Evolutionary conservation across 2,888 invertebrate genomes (phyloP).

Genomic region (Ennomos quercinarius): DNA sequence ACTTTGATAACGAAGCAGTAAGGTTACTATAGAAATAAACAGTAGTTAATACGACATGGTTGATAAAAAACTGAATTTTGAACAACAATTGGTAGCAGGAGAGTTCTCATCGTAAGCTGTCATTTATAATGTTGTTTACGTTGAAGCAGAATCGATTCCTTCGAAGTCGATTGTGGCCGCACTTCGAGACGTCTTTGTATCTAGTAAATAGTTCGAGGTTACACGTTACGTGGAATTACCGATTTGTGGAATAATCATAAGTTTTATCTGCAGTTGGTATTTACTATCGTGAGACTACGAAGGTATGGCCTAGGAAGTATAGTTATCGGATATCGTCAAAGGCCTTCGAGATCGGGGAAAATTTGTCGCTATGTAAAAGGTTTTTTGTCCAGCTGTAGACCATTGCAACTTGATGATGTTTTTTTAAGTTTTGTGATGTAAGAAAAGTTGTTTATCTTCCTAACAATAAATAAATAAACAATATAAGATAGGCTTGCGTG

Average conservation of each 20-base stretch:
- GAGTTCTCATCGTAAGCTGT: slow-evolving; percentile 32
- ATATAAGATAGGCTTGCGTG: too few species aligned
- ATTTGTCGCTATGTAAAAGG: too few species aligned
- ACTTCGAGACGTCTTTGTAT: slow-evolving; percentile 26
- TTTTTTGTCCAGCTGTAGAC: too few species aligned
- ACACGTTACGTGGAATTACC: slow-evolving; percentile 13
- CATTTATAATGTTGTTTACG: slow-evolving; percentile 33
- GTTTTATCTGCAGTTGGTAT: slow-evolving; percentile 4
- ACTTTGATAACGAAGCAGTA: background rate
- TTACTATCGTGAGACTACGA: slow-evolving; percentile 5
- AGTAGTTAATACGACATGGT: slow-evolving; percentile 2
- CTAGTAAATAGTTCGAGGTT: slow-evolving; percentile 29
- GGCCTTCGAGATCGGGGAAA: too few species aligned
- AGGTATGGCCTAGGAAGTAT: background rate
- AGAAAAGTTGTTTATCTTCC: too few species aligned
- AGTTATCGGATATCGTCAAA: too few species aligned
- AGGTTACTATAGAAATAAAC: background rate
- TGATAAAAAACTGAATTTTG: background rate
- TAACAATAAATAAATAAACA: too few species aligned
- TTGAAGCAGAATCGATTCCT: slow-evolving; percentile 31
- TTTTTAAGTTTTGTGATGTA: too few species aligned
- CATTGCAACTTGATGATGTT: too few species aligned
- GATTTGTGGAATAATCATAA: slow-evolving; percentile 17
- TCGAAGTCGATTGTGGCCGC: slow-evolving; percentile 18
- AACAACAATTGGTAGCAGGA: slow-evolving; percentile 25